phyloP scores from a whole-genome alignment of 2,113 vertebrate species.

The Mandrillus leucophaeus region DNA sequence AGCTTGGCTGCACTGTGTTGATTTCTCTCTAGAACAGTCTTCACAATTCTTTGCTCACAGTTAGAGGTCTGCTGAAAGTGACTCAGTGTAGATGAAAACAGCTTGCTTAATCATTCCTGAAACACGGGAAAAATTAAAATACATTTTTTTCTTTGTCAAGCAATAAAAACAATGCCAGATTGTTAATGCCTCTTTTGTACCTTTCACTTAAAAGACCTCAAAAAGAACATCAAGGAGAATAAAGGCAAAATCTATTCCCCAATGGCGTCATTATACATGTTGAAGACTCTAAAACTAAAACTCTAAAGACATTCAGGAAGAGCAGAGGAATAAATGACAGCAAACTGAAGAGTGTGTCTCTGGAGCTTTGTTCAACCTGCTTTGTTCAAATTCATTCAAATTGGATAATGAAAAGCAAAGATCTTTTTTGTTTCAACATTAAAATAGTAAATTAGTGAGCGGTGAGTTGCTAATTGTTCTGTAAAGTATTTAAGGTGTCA shows the following conservation, averaged over 20 bases:
- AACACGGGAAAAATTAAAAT: constrained; percentile 85
- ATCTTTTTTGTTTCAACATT: constrained; percentile 85
- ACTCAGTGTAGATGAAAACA: constrained; percentile 72
- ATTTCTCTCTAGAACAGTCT: constrained; percentile 68
- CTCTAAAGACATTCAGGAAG: constrained; percentile 79
- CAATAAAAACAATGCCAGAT: constrained; percentile 85
- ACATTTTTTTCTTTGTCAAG: constrained; percentile 81
- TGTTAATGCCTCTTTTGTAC: constrained; percentile 85
- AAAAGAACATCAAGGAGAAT: constrained; percentile 83
- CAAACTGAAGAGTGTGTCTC: constrained; percentile 82
- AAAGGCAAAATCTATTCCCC: constrained; percentile 84
- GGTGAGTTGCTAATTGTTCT: constrained; percentile 82
- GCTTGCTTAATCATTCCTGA: constrained; percentile 81
- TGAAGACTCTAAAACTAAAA: constrained; percentile 82
- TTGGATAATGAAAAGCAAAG: constrained; percentile 85
- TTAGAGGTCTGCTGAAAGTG: constrained; percentile 79
- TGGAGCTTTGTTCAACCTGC: constrained; percentile 80
- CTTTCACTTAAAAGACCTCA: constrained; percentile 85
- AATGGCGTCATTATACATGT: constrained; percentile 84
- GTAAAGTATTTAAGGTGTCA: constrained; percentile 77
- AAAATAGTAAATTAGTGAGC: constrained; percentile 85
- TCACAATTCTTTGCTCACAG: constrained; percentile 72
- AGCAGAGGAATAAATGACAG: constrained; percentile 80
- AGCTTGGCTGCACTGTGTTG: constrained; percentile 55
- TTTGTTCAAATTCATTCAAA: constrained; percentile 85